phyloP scores from a whole-genome alignment of 2,888 invertebrate species.

The Holacanthella duospinosa region DNA sequence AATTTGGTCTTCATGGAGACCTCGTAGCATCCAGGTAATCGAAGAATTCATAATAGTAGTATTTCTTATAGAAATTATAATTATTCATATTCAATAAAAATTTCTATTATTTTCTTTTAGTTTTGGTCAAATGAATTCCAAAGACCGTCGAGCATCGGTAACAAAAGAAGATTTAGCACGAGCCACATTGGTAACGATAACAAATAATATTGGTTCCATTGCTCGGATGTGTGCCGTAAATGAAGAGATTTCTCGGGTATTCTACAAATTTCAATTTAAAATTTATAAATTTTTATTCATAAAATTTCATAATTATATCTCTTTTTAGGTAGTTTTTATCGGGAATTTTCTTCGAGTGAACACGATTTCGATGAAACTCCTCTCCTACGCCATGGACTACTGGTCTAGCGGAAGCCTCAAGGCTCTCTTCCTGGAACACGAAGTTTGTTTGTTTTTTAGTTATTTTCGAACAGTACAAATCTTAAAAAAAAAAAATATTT shows the following conservation, averaged over 20 bases:
- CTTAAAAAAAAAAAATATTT: background rate
- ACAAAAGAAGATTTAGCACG: conserved; percentile 81
- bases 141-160: conserved; percentile 67
- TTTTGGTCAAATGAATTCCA: conserved; percentile 91
- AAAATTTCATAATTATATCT: too few species aligned
- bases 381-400: conserved; percentile 96
- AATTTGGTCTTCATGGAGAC: conserved; percentile 84
- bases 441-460: too few species aligned
- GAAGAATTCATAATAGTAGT: too few species aligned
- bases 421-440: conserved; percentile 92
- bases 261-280: too few species aligned
- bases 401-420: conserved; percentile 96
- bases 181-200: conserved; percentile 91
- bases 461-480: background rate
- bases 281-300: too few species aligned
- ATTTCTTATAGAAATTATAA: too few species aligned
- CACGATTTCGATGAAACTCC: conserved; percentile 88
- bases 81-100: too few species aligned
- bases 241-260: conserved; percentile 75
- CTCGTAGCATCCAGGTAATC: conserved; percentile 93
- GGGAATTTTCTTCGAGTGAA: conserved; percentile 96
- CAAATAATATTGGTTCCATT: conserved; percentile 97
- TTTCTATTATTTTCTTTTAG: too few species aligned
- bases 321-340: conserved; percentile 78
- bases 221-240: conserved; percentile 91